Evolutionary conservation across 2,113 vertebrate species (phyloP).

Genomic region (Apteryx mantelli): DNA sequence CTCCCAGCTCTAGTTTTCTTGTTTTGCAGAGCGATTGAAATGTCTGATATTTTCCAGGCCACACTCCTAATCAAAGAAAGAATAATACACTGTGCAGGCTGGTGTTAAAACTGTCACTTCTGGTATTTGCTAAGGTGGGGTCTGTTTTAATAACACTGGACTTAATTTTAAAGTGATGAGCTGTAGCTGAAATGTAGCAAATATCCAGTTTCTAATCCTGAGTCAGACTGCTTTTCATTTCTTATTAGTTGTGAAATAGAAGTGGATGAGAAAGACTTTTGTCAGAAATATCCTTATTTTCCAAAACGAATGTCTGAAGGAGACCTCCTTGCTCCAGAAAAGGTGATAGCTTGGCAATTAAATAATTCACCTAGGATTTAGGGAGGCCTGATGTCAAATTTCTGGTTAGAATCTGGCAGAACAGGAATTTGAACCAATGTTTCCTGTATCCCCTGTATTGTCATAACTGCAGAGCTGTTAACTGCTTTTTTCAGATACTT

Average conservation of each 20-base stretch:
- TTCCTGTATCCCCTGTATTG: not conserved
- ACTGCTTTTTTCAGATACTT: not conserved
- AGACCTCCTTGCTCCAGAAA: not conserved
- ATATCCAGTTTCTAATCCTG: not conserved
- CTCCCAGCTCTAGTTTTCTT: not conserved
- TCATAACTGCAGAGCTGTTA: not conserved
- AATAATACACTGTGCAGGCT: not conserved
- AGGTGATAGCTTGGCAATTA: not conserved
- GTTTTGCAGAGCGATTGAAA: conserved; percentile 9
- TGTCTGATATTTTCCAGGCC: conserved; percentile 46
- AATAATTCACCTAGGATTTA: not conserved
- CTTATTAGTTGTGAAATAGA: not conserved
- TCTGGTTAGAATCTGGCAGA: not conserved
- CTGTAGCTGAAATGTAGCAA: not conserved
- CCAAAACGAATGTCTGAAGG: not conserved
- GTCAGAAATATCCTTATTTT: not conserved
- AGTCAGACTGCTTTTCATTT: not conserved
- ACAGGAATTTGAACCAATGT: not conserved
- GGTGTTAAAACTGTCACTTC: not conserved
- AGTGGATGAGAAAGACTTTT: not conserved
- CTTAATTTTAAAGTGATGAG: conserved; percentile 21
- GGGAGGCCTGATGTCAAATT: not conserved
- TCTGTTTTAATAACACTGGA: not conserved
- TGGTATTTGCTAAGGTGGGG: not conserved
- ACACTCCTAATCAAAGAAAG: not conserved